A percentile compares a stretch with the other conserved stretches of the same genome.
phyloP scores from a whole-genome alignment of 2,113 vertebrate genomes.

The Cichladusa arquata region DNA sequence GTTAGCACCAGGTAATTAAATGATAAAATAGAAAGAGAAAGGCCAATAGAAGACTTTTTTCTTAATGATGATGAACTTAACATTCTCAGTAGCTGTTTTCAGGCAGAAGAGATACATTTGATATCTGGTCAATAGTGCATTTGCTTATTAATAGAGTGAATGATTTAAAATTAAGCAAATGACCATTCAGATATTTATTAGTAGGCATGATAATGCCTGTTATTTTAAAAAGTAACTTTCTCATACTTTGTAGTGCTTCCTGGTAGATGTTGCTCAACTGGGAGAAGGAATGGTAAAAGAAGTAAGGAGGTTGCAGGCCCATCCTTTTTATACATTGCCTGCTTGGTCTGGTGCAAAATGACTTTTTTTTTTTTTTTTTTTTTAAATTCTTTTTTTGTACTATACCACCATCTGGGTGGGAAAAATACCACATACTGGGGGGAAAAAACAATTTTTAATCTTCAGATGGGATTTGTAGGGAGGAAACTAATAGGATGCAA shows the following conservation, averaged over 20 bases:
- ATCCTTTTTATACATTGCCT: neutral
- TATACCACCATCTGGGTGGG: rapidly evolving
- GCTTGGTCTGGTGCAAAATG: neutral
- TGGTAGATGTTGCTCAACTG: neutral
- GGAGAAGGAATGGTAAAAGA: neutral
- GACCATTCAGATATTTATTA: neutral
- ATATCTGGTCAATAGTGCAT: constrained; percentile 22
- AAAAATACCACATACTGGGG: rapidly evolving
- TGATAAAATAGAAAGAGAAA: constrained; percentile 60
- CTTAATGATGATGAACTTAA: constrained; percentile 56
- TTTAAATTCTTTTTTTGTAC: neutral
- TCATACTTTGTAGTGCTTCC: neutral
- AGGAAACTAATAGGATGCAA: neutral
- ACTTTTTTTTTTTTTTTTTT: neutral
- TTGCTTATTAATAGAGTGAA: constrained; percentile 45
- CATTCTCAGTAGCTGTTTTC: neutral
- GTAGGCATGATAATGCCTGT: neutral
- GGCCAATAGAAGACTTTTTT: constrained; percentile 63
- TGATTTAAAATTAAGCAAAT: constrained; percentile 34
- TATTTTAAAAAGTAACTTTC: neutral
- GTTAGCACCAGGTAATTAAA: constrained; percentile 49
- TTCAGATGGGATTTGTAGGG: neutral
- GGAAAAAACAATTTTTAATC: neutral
- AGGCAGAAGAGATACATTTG: constrained; percentile 3
- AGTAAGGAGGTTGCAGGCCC: neutral